Conservation (phyloP, 2,888 invertebrate genomes). For the Drosophila vallismaia region DNA sequence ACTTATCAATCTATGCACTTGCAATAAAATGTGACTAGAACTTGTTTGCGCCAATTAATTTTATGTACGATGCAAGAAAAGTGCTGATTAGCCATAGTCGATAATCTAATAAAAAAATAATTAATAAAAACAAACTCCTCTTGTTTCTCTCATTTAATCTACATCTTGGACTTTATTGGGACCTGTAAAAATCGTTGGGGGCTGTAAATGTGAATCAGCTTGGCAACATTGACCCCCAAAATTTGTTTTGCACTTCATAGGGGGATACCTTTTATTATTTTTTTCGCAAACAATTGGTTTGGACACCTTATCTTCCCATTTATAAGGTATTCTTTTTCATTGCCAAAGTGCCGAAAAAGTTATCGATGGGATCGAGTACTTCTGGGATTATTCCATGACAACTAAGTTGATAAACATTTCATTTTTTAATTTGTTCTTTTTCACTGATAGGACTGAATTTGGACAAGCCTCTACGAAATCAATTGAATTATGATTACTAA, state of each 20-base stretch:
- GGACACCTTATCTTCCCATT: slow-evolving; percentile 19
- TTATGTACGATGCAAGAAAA: slow-evolving; percentile 64
- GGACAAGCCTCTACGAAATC: not conserved
- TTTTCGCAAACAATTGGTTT: slow-evolving; percentile 5
- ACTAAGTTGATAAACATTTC: slow-evolving; percentile 20
- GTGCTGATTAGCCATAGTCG: slow-evolving; percentile 76
- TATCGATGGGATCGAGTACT: slow-evolving; percentile 6
- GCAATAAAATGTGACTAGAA: slow-evolving; percentile 60
- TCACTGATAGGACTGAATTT: slow-evolving; percentile 9
- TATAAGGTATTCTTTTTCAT: slow-evolving; percentile 3
- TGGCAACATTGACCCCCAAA: slow-evolving; percentile 29
- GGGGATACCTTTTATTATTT: not conserved
- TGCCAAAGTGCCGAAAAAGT: not conserved
- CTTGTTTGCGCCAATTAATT: slow-evolving; percentile 76
- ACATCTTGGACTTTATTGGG: slow-evolving; percentile 10
- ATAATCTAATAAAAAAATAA: slow-evolving; percentile 60
- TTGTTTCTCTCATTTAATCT: not conserved
- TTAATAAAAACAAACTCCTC: slow-evolving; percentile 24
- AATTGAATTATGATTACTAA: slow-evolving; percentile 8
- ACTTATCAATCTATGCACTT: slow-evolving; percentile 66
- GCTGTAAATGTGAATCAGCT: not conserved
- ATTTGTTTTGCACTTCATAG: slow-evolving; percentile 2
- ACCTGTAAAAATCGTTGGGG: slow-evolving; percentile 3
- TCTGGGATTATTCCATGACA: slow-evolving; percentile 42
- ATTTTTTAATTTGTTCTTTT: not conserved